Evolutionary conservation across 2,888 invertebrate species (phyloP).

Genomic region (Oegoconia quadripuncta): DNA sequence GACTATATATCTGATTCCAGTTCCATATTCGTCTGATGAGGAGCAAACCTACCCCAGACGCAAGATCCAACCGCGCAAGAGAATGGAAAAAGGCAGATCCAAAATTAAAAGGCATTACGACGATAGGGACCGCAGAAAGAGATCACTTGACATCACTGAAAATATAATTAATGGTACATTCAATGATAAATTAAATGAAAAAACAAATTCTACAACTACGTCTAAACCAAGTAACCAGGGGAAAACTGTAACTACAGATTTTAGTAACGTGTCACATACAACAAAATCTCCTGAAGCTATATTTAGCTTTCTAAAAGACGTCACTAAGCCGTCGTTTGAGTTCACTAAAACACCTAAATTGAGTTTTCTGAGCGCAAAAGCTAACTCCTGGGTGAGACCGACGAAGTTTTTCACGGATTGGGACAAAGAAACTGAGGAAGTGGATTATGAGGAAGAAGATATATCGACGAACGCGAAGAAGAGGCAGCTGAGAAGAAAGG

Average conservation of each 20-base stretch:
- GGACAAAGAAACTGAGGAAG: constrained; percentile 28
- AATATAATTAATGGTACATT: constrained; percentile 35
- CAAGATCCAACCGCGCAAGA: constrained; percentile 8
- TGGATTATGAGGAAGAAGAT: constrained; percentile 43
- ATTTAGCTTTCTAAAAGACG: not conserved
- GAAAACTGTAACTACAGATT: not conserved
- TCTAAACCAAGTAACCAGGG: not conserved
- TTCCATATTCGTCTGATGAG: constrained; percentile 34
- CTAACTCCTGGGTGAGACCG: constrained; percentile 17
- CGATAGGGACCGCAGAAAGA: constrained; percentile 36
- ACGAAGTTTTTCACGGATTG: constrained; percentile 24
- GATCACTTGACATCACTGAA: constrained; percentile 34
- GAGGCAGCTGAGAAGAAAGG: constrained; percentile 27
- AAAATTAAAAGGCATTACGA: constrained; percentile 19
- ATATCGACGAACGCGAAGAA: constrained; percentile 38
- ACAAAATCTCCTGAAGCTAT: constrained; percentile 7
- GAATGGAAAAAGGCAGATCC: constrained; percentile 17
- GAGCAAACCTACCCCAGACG: constrained; percentile 25
- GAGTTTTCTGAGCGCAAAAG: constrained; percentile 23
- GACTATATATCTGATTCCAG: not conserved
- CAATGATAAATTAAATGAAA: constrained; percentile 15
- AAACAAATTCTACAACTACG: constrained; percentile 6
- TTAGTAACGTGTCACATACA: not conserved
- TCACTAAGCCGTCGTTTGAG: constrained; percentile 5
- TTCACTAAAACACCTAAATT: constrained; percentile 22